phyloP scores from a whole-genome alignment of 2,888 invertebrate species.

The Tiliacea aurago region DNA sequence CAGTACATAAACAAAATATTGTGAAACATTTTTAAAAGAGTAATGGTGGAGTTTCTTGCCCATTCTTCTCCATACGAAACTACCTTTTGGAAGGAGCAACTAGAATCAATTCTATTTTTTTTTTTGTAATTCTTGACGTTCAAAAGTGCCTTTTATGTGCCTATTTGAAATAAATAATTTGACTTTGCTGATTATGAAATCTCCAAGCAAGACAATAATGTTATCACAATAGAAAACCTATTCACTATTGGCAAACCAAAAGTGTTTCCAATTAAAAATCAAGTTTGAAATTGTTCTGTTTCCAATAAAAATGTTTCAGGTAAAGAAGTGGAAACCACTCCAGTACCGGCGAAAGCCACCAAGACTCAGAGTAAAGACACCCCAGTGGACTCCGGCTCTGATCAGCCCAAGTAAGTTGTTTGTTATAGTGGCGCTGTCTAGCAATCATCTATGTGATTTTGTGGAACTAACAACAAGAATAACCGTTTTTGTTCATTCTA shows the following conservation, averaged over 20 bases:
- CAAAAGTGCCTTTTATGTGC: too few species aligned
- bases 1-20: too few species aligned
- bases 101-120: too few species aligned
- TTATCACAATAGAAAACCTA: not conserved
- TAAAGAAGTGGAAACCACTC: constrained; percentile 79
- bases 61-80: too few species aligned
- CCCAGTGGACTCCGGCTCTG: constrained; percentile 87
- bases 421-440: not conserved
- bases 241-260: not conserved
- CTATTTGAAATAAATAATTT: too few species aligned
- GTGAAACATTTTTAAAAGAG: too few species aligned
- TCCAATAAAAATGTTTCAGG: constrained; percentile 70
- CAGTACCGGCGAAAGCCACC: constrained; percentile 80
- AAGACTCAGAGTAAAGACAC: constrained; percentile 88
- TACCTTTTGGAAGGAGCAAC: too few species aligned
- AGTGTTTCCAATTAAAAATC: not conserved
- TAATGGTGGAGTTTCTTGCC: too few species aligned
- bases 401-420: constrained; percentile 86
- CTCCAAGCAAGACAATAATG: not conserved
- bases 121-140: too few species aligned
- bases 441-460: not conserved
- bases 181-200: too few species aligned
- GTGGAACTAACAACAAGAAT: not conserved
- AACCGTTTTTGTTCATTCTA: not conserved
- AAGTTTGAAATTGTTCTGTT: not conserved